phyloP scores from a whole-genome alignment of 2,797 vertebrate genomes.

The Typhlichthys subterraneus region DNA sequence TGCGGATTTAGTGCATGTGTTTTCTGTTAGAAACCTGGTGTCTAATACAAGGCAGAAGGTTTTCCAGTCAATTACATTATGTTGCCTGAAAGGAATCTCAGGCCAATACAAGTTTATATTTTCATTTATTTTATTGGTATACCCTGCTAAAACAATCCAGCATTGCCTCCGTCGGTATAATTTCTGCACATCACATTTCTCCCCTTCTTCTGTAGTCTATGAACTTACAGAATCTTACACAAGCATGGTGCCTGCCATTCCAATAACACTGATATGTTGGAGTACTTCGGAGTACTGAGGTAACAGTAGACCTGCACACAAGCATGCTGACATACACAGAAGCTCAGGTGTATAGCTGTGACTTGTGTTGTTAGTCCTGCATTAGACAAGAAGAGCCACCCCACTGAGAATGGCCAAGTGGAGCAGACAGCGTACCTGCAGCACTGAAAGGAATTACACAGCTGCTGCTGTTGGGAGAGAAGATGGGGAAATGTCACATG shows the following conservation, averaged over 20 bases:
- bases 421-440: conserved; percentile 10
- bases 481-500: not conserved
- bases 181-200: no score
- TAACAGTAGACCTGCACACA: not conserved
- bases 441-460: conserved; percentile 18
- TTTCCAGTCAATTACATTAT: conserved; percentile 49
- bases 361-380: not conserved
- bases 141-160: no score
- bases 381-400: conserved; percentile 7
- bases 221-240: no score
- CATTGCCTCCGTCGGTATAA: no score
- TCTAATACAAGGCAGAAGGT: conserved; percentile 32
- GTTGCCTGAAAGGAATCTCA: conserved; percentile 2
- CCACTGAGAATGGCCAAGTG: conserved; percentile 10
- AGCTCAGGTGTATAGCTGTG: not conserved
- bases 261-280: no score
- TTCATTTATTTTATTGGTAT: not conserved
- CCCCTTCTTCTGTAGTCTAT: no score
- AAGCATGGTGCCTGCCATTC: no score
- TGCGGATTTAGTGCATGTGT: not conserved
- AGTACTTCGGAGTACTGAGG: no score
- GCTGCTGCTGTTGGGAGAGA: conserved; percentile 18
- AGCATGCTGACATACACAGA: conserved; percentile 1
- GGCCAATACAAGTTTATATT: not conserved
- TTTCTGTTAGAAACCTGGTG: conserved; percentile 4